These are phyloP conservation scores for Bombus haemorrhoidalis DNA, from an alignment of 1,140 invertebrate genomes.

Conservation along the genomic window DNA sequence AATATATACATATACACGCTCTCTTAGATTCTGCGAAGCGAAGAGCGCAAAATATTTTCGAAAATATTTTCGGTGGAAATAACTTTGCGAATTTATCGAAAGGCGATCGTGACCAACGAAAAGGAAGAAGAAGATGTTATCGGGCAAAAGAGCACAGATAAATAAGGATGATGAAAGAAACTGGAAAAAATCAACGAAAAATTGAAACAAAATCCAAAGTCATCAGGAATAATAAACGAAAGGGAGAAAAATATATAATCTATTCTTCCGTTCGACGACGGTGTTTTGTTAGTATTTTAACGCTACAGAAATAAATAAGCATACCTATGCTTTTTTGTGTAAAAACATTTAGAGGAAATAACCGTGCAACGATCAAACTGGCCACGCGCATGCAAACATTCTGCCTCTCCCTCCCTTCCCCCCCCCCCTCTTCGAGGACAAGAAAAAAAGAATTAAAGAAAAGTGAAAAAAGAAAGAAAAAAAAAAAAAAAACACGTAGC, in stretches of 20 bases:
- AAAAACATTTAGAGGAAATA: background rate
- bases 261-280: background rate
- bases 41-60: too few relatives aligned
- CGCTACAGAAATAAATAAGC: conserved; percentile 24
- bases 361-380: background rate
- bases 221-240: conserved; percentile 1
- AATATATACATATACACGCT: background rate
- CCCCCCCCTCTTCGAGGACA: background rate
- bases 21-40: too few relatives aligned
- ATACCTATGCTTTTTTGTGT: background rate
- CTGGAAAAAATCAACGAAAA: background rate
- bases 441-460: background rate
- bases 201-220: background rate
- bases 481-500: background rate
- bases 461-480: background rate
- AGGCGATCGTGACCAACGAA: background rate
- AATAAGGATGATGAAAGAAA: too few relatives aligned
- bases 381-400: background rate
- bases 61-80: too few relatives aligned
- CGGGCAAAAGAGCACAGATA: too few relatives aligned
- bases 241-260: conserved; percentile 21
- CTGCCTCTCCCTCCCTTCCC: too few relatives aligned
- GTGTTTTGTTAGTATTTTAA: background rate
- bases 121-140: too few relatives aligned
- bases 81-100: background rate